phyloP scores from a whole-genome alignment of 1,140 invertebrate genomes.

The Triops longicaudatus region DNA sequence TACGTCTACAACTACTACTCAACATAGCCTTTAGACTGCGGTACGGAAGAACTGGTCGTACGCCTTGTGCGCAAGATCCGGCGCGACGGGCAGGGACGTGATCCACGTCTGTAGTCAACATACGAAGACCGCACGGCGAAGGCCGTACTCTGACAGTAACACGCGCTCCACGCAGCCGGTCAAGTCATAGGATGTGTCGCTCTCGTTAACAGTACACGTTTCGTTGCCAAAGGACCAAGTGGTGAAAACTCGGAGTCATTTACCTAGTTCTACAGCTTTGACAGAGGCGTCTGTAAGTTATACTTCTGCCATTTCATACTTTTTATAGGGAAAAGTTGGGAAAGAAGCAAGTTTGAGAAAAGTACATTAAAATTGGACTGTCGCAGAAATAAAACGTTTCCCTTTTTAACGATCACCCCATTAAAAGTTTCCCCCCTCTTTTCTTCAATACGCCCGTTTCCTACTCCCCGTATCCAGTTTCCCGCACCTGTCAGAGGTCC shows the following conservation, averaged over 20 bases:
- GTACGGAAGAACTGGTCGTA: background rate
- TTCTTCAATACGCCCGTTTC: too few species aligned
- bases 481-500: background rate
- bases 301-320: too few species aligned
- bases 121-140: background rate
- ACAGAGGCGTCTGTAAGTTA: too few species aligned
- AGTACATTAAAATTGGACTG: background rate
- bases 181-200: background rate
- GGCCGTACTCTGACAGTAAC: conserved; percentile 1
- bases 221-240: background rate
- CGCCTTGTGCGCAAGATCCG: background rate
- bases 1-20: background rate
- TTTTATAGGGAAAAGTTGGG: background rate
- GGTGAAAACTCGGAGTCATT: too few species aligned
- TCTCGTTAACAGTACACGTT: background rate
- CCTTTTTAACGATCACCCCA: background rate
- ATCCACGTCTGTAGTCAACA: background rate
- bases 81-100: background rate
- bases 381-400: background rate
- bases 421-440: too few species aligned
- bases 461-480: background rate
- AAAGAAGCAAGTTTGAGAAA: background rate
- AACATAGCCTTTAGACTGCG: background rate
- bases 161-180: background rate
- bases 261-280: too few species aligned